Percentiles rank a stretch among this genome's conserved stretches.
Conservation (phyloP, 2,113 vertebrate genomes). For the Anoplopoma fimbria region DNA sequence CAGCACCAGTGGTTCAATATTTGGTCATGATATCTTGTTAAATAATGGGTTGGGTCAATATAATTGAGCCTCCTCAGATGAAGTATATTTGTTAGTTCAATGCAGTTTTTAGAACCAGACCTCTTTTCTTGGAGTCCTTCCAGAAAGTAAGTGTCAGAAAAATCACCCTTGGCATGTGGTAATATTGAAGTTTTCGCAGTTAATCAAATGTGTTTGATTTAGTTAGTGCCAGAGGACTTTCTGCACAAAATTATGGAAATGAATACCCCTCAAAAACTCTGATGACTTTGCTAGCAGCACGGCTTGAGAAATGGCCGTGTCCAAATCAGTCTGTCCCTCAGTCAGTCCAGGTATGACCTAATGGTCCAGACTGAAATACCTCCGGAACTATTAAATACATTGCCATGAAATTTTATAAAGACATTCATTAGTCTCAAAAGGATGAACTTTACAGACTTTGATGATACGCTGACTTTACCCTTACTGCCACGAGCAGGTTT, state of each 20-base stretch:
- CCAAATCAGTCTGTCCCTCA: not conserved
- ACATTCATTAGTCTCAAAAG: not conserved
- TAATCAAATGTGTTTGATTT: not conserved
- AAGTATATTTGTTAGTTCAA: not conserved
- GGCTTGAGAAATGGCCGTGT: not conserved
- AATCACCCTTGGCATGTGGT: not conserved
- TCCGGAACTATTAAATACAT: not conserved
- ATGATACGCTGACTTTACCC: not conserved
- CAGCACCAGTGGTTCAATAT: not conserved
- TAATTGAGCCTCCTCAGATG: not conserved
- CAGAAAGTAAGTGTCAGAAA: not conserved
- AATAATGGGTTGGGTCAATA: not conserved
- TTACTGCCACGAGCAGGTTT: not conserved
- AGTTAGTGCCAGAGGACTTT: not conserved
- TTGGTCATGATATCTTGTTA: not conserved
- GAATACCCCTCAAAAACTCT: not conserved
- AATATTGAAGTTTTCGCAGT: not conserved
- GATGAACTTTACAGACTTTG: not conserved
- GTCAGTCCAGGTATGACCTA: no score
- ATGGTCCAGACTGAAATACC: not conserved
- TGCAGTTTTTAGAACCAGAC: not conserved
- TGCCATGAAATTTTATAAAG: not conserved
- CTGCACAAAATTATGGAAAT: not conserved
- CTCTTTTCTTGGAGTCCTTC: not conserved
- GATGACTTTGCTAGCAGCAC: not conserved